phyloP scores from a whole-genome alignment of 2,888 invertebrate species.

The Leptura quadrifasciata region DNA sequence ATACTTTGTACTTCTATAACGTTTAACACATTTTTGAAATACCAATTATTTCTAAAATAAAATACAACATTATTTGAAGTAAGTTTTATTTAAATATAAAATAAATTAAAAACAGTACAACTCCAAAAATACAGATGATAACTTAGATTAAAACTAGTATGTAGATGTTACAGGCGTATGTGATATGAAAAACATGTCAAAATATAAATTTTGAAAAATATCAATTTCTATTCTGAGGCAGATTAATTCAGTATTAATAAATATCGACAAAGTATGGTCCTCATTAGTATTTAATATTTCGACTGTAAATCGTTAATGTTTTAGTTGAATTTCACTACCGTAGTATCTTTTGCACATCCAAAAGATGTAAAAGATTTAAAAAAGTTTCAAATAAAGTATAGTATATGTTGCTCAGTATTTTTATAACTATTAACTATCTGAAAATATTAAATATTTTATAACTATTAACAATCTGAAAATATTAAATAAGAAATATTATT shows the following conservation, averaged over 20 bases:
- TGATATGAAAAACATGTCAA: neutral
- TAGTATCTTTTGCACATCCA: neutral
- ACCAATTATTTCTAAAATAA: neutral
- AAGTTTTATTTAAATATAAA: conserved; percentile 41
- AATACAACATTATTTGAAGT: conserved; percentile 8
- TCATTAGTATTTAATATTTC: neutral
- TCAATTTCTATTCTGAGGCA: neutral
- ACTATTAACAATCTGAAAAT: too few relatives aligned
- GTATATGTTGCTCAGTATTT: too few relatives aligned
- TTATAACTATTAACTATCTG: too few relatives aligned
- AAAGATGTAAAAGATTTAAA: neutral
- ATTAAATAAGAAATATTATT: too few relatives aligned
- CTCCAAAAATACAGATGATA: conserved; percentile 27
- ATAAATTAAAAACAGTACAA: conserved; percentile 38
- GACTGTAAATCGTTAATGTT: neutral
- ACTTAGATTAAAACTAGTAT: conserved; percentile 2
- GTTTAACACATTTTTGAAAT: too few relatives aligned
- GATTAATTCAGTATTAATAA: neutral
- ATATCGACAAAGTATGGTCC: neutral
- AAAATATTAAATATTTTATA: too few relatives aligned
- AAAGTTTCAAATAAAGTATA: too few relatives aligned
- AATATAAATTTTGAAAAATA: neutral
- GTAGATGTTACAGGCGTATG: neutral
- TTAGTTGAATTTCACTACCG: neutral
- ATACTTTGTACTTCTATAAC: too few relatives aligned